Evolutionary conservation across 2,888 invertebrate genomes (phyloP).

Genomic region (Clitarchus hookeri): DNA sequence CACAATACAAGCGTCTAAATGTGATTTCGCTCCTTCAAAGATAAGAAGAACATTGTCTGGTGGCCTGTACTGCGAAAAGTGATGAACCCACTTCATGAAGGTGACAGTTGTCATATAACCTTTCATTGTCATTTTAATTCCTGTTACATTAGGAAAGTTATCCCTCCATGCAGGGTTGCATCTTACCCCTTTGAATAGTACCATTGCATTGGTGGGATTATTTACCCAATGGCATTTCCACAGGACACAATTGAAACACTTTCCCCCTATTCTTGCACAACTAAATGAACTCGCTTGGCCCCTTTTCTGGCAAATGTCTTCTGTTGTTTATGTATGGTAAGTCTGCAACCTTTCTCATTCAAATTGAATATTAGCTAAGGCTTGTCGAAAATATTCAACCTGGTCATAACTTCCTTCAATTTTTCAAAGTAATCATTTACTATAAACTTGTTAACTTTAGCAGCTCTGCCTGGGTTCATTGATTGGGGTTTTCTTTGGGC

Average conservation of each 20-base stretch:
- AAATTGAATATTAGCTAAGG: slow-evolving; percentile 22
- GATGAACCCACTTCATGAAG: slow-evolving; percentile 45
- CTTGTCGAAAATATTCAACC: slow-evolving; percentile 25
- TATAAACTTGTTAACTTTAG: slow-evolving; percentile 18
- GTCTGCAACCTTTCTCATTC: slow-evolving; percentile 5
- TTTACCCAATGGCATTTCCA: not conserved
- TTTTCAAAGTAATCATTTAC: slow-evolving; percentile 25
- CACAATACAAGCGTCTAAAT: slow-evolving; percentile 48
- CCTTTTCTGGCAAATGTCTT: slow-evolving; percentile 23
- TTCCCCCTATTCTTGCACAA: slow-evolving; percentile 21
- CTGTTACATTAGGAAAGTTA: slow-evolving; percentile 45
- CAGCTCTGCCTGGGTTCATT: slow-evolving; percentile 25
- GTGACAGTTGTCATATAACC: slow-evolving; percentile 47
- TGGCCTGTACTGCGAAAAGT: slow-evolving; percentile 46
- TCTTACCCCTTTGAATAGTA: slow-evolving; percentile 31
- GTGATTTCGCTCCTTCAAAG: slow-evolving; percentile 48
- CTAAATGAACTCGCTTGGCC: slow-evolving; percentile 21
- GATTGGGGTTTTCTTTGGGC: slow-evolving; percentile 20
- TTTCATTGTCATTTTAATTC: slow-evolving; percentile 46
- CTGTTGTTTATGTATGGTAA: slow-evolving; percentile 20
- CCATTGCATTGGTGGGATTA: slow-evolving; percentile 27
- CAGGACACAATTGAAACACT: slow-evolving; percentile 27
- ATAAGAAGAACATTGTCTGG: slow-evolving; percentile 45
- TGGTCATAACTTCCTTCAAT: slow-evolving; percentile 21
- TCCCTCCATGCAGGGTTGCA: slow-evolving; percentile 29